Base-by-base conservation (phyloP, 1,140 invertebrate species). In the Sminthurides bifidus region DNA sequence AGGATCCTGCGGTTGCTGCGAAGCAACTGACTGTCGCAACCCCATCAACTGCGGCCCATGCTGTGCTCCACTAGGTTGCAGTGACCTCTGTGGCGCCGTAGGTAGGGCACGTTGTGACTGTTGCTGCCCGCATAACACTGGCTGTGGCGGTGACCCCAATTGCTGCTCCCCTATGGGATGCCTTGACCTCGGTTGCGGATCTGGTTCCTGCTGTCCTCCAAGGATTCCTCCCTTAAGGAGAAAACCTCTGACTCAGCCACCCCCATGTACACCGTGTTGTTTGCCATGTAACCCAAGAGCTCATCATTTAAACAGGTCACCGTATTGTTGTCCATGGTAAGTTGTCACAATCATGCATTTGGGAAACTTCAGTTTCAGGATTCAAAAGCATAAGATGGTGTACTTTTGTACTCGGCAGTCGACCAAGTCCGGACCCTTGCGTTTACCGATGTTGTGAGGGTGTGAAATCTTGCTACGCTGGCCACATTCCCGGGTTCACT, bases 401-500 rank as follows among this genome's bases (percentile, higher is more conserved):
- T 38, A 14, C n/a, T 59, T 59, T 54, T 26, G 29, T 53, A 23
- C 14, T 46, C 41, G 6, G 31, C 26, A 61, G 59, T 30, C 41
- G 38, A 51, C 56, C 56, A n/a, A 41, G 56, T 8, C 46, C 52
- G n/a, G 61, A 63, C 23, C 23, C 33, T 38, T 21, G 58, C 3
- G 43, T 63, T 49, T 63, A 59, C 33, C 61, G 61, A 3, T 63
- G 61, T 24, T 65, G 63, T 33, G 63, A 65, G 31, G 29, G 52
- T 0, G 45, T 65, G 49, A 12, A n/a, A 4, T 33, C 53, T 2
- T 51, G 53, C 40, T 65, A 65, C 44, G 27, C 63, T 30, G 63
- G 63, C 19, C 59, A 65, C 33, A 49, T 65, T 37, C 63, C 63
- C 19, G 63, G 63, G 43, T 61, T 59, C 44, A 61, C 59, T 2